Percentiles rank a stretch among this genome's conserved stretches.
Conservation (phyloP, 2,888 invertebrate genomes). For the Beris morrisii region DNA sequence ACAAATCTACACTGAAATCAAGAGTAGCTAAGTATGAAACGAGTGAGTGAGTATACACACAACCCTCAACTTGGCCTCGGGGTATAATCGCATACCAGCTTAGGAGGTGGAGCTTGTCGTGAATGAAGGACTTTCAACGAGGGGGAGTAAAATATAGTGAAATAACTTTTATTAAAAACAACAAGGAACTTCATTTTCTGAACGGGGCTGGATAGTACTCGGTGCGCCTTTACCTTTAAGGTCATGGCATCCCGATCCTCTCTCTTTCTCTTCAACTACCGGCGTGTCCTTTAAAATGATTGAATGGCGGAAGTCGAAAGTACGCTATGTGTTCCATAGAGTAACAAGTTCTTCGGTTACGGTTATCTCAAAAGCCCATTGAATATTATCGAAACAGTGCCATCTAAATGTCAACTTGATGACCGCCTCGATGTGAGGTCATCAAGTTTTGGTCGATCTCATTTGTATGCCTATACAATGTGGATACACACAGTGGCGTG, state of each 20-base stretch:
- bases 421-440: conserved; percentile 20
- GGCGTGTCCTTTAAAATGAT: conserved; percentile 22
- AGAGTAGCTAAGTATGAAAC: too few relatives aligned
- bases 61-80: conserved; percentile 28
- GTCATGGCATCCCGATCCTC: not conserved
- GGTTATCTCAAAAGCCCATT: conserved; percentile 19
- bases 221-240: too few relatives aligned
- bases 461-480: too few relatives aligned
- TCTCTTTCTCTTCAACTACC: not conserved
- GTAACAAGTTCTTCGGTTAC: conserved; percentile 3
- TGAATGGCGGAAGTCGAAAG: conserved; percentile 1
- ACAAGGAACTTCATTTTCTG: too few relatives aligned
- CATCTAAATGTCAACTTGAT: conserved; percentile 30
- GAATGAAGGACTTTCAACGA: too few relatives aligned
- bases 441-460: conserved; percentile 19
- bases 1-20: too few relatives aligned
- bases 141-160: too few relatives aligned
- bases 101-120: too few relatives aligned
- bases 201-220: too few relatives aligned
- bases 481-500: too few relatives aligned
- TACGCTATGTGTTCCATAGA: not conserved
- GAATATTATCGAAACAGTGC: conserved; percentile 26
- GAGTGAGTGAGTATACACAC: not conserved
- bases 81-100: conserved; percentile 5
- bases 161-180: too few relatives aligned